These are phyloP conservation scores for Hozukius guyotensis DNA, from an alignment of 2,797 vertebrate species.

Conservation along the genomic window DNA sequence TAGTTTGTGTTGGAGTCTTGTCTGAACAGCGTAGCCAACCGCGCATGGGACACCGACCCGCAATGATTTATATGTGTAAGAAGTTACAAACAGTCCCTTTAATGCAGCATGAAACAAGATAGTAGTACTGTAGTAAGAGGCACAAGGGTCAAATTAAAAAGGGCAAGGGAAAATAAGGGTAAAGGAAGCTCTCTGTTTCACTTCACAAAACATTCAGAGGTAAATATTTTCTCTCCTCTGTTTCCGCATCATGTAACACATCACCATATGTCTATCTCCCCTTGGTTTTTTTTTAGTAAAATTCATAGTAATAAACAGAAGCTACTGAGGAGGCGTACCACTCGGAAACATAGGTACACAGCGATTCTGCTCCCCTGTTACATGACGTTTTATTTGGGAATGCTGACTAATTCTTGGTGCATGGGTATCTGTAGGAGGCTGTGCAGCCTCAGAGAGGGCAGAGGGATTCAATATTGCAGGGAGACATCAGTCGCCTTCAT, in stretches of 20 bases:
- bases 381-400: conserved; percentile 89
- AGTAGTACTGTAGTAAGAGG: neutral
- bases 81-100: too few relatives aligned
- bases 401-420: conserved; percentile 93
- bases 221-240: conserved; percentile 54
- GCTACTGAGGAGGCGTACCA: conserved; percentile 94
- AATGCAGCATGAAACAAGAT: neutral
- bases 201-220: neutral
- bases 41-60: too few relatives aligned
- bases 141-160: neutral
- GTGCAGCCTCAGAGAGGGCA: conserved; percentile 63
- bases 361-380: conserved; percentile 87
- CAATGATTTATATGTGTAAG: too few relatives aligned
- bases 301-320: conserved; percentile 97
- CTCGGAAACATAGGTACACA: conserved; percentile 96
- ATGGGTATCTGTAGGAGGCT: conserved; percentile 82
- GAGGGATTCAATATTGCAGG: conserved; percentile 25
- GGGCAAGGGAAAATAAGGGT: too few relatives aligned
- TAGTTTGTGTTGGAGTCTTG: too few relatives aligned
- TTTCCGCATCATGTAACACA: conserved; percentile 76
- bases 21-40: too few relatives aligned
- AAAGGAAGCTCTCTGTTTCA: neutral
- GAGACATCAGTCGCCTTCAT: conserved; percentile 64
- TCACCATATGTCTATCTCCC: conserved; percentile 89
- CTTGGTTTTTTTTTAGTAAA: conserved; percentile 90